These are phyloP conservation scores for Napeogenes sylphis DNA, from an alignment of 2,888 invertebrate species.

Conservation along the genomic window DNA sequence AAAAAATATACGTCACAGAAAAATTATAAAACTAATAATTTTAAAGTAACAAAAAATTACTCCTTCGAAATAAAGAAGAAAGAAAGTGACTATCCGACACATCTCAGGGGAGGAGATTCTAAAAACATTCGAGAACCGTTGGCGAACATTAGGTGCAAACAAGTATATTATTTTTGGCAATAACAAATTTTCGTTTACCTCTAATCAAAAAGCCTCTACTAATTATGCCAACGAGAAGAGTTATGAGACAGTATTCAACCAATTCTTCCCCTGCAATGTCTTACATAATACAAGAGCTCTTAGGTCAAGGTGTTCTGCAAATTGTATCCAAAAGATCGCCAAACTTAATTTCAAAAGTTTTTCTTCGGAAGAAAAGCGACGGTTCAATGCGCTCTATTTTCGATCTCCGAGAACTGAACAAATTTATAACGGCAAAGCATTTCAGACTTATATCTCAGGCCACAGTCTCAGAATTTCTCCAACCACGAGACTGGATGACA, in stretches of 20 bases:
- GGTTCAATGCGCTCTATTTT: constrained; percentile 28
- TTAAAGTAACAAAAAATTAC: not conserved
- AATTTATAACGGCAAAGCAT: not conserved
- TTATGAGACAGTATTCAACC: constrained; percentile 14
- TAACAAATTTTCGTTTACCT: constrained; percentile 20
- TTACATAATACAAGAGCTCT: constrained; percentile 12
- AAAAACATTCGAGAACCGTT: constrained; percentile 11
- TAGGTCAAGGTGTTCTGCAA: constrained; percentile 9
- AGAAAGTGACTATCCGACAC: not conserved
- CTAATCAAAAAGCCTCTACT: not conserved
- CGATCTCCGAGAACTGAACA: constrained; percentile 16
- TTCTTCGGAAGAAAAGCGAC: constrained; percentile 31
- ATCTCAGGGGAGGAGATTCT: not conserved
- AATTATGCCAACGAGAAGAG: constrained; percentile 5
- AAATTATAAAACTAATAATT: no score
- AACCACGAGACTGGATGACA: no score
- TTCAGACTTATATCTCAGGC: no score
- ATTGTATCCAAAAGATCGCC: constrained; percentile 7
- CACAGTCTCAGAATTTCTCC: no score
- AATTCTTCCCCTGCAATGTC: constrained; percentile 3
- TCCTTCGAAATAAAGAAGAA: not conserved
- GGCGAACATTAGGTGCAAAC: no score
- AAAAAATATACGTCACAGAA: no score
- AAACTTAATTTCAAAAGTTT: constrained; percentile 28
- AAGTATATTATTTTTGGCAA: constrained; percentile 6